phyloP scores from a whole-genome alignment of 2,888 invertebrate genomes.

The Tiliacea aurago region DNA sequence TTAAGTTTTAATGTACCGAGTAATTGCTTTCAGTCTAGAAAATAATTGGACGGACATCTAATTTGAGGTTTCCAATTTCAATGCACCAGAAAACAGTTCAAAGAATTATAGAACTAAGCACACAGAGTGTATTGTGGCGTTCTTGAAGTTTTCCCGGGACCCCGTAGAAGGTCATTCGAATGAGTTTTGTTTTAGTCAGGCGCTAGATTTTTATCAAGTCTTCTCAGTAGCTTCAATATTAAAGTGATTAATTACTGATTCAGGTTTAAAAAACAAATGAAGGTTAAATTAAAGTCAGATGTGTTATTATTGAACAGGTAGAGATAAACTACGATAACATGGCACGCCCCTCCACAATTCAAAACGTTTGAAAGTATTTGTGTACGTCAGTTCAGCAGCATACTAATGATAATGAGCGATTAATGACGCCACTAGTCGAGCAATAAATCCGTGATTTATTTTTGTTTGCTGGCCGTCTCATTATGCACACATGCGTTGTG shows the following conservation, averaged over 20 bases:
- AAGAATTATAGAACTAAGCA: not conserved
- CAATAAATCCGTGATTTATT: too few relatives aligned
- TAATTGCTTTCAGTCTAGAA: constrained; percentile 54
- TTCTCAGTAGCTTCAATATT: constrained; percentile 6
- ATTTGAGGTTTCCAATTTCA: constrained; percentile 24
- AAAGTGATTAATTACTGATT: not conserved
- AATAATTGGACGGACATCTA: constrained; percentile 61
- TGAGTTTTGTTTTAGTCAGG: not conserved
- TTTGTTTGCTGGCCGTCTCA: too few relatives aligned
- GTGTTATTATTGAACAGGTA: not conserved
- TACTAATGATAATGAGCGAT: too few relatives aligned
- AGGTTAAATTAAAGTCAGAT: not conserved
- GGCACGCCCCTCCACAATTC: too few relatives aligned
- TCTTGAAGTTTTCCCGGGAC: not conserved
- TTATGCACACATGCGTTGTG: too few relatives aligned
- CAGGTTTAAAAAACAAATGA: not conserved
- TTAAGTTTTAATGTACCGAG: constrained; percentile 30
- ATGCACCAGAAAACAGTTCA: constrained; percentile 8
- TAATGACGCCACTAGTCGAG: too few relatives aligned
- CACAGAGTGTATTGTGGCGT: constrained; percentile 5
- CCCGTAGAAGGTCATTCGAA: not conserved
- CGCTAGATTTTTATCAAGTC: constrained; percentile 1
- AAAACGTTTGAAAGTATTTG: too few relatives aligned
- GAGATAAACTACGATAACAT: too few relatives aligned
- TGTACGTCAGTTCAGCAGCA: too few relatives aligned